A percentile compares a stretch with the other conserved stretches of the same genome.
phyloP scores from a whole-genome alignment of 2,113 vertebrate genomes.

The Gobius niger region DNA sequence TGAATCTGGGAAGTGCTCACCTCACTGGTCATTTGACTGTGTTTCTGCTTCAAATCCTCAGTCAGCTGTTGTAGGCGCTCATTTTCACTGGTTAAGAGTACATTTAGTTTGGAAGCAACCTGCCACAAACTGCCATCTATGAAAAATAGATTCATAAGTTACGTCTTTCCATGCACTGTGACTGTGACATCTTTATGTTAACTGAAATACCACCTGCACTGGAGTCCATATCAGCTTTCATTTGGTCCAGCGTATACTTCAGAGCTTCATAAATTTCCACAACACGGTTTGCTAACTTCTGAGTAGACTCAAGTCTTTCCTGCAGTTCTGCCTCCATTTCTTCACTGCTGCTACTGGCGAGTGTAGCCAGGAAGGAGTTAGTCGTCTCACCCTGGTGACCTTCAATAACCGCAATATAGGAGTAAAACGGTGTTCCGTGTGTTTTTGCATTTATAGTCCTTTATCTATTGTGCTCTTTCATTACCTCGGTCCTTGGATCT shows the following conservation, averaged over 20 bases:
- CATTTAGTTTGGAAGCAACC: conserved; percentile 82
- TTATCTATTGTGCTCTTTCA: not conserved
- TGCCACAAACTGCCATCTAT: conserved; percentile 82
- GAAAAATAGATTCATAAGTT: not conserved
- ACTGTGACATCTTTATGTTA: not conserved
- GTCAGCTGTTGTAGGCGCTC: conserved; percentile 85
- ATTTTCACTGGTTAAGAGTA: conserved; percentile 85
- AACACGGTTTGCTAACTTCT: conserved; percentile 84
- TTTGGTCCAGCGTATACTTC: conserved; percentile 73
- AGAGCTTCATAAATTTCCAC: conserved; percentile 86
- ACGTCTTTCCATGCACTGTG: not conserved
- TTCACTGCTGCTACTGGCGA: conserved; percentile 95
- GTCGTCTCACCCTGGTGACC: conserved; percentile 83
- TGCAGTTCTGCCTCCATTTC: conserved; percentile 96
- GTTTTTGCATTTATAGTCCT: not conserved
- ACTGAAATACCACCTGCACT: conserved; percentile 59
- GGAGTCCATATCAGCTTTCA: conserved; percentile 67
- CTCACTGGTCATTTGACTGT: conserved; percentile 92
- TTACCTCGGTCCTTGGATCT: conserved; percentile 79
- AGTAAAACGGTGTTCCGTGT: not conserved
- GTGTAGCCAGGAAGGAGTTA: conserved; percentile 91
- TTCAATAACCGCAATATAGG: conserved; percentile 20
- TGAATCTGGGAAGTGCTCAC: conserved; percentile 45
- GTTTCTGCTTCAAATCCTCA: conserved; percentile 89
- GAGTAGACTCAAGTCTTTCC: conserved; percentile 89